Percentiles rank a stretch among this genome's conserved stretches.
Evolutionary conservation across 2,888 invertebrate genomes (phyloP).

Genomic region (Onthophagus sagittarius): DNA sequence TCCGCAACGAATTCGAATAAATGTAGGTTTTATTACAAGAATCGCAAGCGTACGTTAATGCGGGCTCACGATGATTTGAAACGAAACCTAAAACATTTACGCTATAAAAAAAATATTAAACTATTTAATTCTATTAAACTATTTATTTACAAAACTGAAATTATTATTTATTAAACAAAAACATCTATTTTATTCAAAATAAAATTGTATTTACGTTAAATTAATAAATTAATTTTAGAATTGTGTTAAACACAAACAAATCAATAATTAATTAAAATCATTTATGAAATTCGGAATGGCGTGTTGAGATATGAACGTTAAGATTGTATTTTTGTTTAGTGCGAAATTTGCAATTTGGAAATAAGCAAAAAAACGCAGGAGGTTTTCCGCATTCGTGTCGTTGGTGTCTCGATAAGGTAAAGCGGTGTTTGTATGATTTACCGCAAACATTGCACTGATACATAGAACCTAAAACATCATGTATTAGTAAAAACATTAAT

Average conservation of each 20-base stretch:
- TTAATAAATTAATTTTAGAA: no score
- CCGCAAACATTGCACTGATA: conserved; percentile 59
- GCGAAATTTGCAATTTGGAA: conserved; percentile 58
- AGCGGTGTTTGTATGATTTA: conserved; percentile 69
- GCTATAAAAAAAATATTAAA: no score
- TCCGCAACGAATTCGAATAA: conserved; percentile 42
- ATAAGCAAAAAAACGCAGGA: conserved; percentile 60
- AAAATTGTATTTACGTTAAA: no score
- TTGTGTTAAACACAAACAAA: no score
- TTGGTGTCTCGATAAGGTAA: conserved; percentile 65
- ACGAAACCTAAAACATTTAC: no score
- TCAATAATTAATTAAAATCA: no score
- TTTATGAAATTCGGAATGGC: no score
- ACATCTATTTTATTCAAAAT: no score
- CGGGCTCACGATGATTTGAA: no score
- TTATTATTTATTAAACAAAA: no score
- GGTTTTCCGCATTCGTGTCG: conserved; percentile 65
- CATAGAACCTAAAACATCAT: not conserved
- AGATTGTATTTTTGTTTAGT: conserved; percentile 75
- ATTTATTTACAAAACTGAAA: no score
- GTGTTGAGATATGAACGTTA: conserved; percentile 41
- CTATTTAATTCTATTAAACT: no score
- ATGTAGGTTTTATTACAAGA: conserved; percentile 48
- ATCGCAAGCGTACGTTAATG: conserved; percentile 3
- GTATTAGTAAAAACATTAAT: not conserved